These are phyloP conservation scores for Parthenolecanium corni DNA, from an alignment of 2,888 invertebrate genomes.

Conservation along the genomic window DNA sequence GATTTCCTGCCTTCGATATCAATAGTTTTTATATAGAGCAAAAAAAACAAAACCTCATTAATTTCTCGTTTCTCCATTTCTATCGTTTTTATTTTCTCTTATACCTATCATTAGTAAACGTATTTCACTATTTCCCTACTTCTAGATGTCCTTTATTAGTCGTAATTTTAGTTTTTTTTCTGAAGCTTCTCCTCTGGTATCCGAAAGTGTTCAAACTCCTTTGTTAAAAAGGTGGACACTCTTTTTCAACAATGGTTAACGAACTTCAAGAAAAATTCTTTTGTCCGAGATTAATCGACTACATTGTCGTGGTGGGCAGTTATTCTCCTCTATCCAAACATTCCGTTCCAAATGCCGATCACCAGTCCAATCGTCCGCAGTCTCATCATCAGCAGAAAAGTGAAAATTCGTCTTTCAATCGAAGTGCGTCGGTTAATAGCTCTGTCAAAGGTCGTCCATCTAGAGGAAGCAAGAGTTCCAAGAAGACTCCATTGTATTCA, in stretches of 20 bases:
- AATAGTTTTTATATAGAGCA: background rate
- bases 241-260: constrained; percentile 13
- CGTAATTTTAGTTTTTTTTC: background rate
- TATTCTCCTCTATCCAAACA: constrained; percentile 38
- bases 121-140: background rate
- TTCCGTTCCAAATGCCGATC: background rate
- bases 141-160: constrained; percentile 10
- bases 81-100: background rate
- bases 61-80: no score
- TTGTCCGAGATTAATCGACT: constrained; percentile 84
- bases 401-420: background rate
- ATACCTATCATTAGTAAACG: background rate
- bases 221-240: background rate
- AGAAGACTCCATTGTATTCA: constrained; percentile 16
- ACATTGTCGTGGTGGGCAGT: constrained; percentile 92
- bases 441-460: background rate
- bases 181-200: background rate
- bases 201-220: background rate
- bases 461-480: constrained; percentile 2
- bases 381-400: background rate
- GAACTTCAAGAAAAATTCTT: constrained; percentile 66
- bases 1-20: constrained; percentile 14
- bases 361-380: background rate
- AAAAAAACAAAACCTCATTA: no score
- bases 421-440: constrained; percentile 8